phyloP scores from a whole-genome alignment of 2,888 invertebrate species.

The Drosophila hamatofila region DNA sequence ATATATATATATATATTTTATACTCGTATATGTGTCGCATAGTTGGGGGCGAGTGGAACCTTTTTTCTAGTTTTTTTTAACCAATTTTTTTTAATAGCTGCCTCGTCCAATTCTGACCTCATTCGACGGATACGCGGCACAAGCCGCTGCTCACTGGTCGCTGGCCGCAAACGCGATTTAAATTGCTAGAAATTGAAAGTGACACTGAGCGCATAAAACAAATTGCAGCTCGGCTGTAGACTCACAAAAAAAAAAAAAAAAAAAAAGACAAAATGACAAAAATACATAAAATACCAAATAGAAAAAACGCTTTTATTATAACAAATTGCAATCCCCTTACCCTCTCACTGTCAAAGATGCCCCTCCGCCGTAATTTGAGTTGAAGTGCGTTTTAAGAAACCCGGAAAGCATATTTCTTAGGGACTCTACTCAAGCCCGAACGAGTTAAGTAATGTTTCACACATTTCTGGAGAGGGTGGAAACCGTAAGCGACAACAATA shows the following conservation, averaged over 20 bases:
- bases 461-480: neutral
- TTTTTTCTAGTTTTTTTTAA: slow-evolving; percentile 5
- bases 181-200: slow-evolving; percentile 79
- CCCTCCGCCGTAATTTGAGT: slow-evolving; percentile 25
- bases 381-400: slow-evolving; percentile 17
- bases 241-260: slow-evolving; percentile 7
- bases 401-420: slow-evolving; percentile 29
- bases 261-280: neutral
- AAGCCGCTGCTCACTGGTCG: slow-evolving; percentile 17
- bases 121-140: slow-evolving; percentile 61
- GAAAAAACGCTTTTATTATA: slow-evolving; percentile 51
- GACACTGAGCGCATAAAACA: slow-evolving; percentile 66
- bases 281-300: slow-evolving; percentile 28
- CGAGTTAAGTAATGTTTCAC: slow-evolving; percentile 15
- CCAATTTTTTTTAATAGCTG: slow-evolving; percentile 30
- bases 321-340: slow-evolving; percentile 40
- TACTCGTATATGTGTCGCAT: slow-evolving; percentile 1
- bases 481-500: slow-evolving; percentile 30
- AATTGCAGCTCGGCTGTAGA: slow-evolving; percentile 52
- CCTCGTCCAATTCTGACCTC: slow-evolving; percentile 58
- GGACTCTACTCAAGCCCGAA: neutral
- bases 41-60: slow-evolving; percentile 26
- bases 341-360: neutral
- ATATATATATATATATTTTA: no score
- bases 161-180: slow-evolving; percentile 62